Percentiles rank a stretch among this genome's conserved stretches.
These are phyloP conservation scores for Cephus pulcher DNA, from an alignment of 2,888 invertebrate genomes.

Conservation along the genomic window DNA sequence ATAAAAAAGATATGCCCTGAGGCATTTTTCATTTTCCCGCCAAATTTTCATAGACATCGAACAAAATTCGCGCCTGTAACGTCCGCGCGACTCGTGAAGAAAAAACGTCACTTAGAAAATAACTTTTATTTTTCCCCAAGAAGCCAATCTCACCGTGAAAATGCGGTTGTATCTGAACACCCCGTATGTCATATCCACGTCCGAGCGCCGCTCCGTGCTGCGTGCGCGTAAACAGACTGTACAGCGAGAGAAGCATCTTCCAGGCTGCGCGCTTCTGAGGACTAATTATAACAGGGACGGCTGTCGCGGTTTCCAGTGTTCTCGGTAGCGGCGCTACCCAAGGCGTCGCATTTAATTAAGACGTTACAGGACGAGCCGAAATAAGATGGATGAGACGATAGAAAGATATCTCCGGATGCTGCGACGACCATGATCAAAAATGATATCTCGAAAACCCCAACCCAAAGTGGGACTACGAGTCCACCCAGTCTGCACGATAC, in stretches of 20 bases:
- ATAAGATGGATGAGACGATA: not conserved
- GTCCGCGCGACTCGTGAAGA: not conserved
- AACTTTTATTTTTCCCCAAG: not conserved
- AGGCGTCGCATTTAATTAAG: not conserved
- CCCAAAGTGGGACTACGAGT: not conserved
- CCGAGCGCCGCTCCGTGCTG: not conserved
- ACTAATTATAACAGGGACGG: conserved; percentile 6
- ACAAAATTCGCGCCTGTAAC: too few species aligned
- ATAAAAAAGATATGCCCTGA: not conserved
- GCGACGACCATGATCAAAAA: not conserved
- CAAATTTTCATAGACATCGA: not conserved
- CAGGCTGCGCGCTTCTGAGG: not conserved
- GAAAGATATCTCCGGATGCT: not conserved
- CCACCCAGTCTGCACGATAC: too few species aligned
- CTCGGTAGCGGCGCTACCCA: not conserved
- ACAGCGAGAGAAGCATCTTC: too few species aligned
- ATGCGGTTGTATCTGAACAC: not conserved
- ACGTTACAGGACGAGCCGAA: not conserved
- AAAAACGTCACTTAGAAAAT: not conserved
- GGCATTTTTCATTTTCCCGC: not conserved
- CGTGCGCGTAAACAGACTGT: too few species aligned
- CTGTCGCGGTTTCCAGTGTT: not conserved
- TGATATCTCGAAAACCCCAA: not conserved
- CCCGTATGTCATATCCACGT: not conserved
- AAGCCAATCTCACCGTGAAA: not conserved